Evolutionary conservation across 2,113 vertebrate species (phyloP), one percentile per base, ranked within the genome.

Genomic region (Meleagris gallopavo): DNA sequence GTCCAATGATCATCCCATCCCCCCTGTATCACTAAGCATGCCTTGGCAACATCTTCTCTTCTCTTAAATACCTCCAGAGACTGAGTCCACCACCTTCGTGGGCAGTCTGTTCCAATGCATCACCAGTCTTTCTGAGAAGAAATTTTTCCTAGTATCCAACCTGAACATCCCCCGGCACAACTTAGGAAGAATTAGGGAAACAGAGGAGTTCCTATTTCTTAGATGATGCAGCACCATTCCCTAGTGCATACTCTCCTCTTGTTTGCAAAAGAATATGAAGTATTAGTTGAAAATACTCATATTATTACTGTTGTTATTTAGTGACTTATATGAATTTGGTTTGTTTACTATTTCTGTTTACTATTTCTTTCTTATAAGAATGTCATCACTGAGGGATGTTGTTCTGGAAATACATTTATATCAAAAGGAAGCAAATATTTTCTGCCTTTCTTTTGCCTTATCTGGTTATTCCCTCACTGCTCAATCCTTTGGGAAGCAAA

Each of bases 341-440:
- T 88, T 91, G 57, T 48, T 91, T 77, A 48, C 34, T 67, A 24
- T 88, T 88, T 86, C 9, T 93, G 61, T 43, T 91, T 73, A 48
- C 34, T 67, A 27, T 89, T 88, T 86, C 8, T 27, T 27, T 78
- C 52, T 57, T 50, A 13, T 67, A 36, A 41, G 65, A 89, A 64
- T 43, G 52, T 30, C 55, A 71, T 29, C 65, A 83, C 30, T 41
- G 57, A 79, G 61, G 46, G 67, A 83, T 29, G 15, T 24, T 88
- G 9, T 61, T 73, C 52, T 81, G 40, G 48, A 81, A 38, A 9
- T n/a, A 3, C 34, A 43, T 74, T 94, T 95, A 22, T 76, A 82
- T 36, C 52, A 81, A 72, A 80, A 94, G 27, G 40, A 91, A 43
- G 21, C 29, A 88, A 73, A 86, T 2, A 18, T 66, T 73, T 50